Percentiles rank a stretch among this genome's conserved stretches.
These are phyloP conservation scores for Anagrus nilaparvatae DNA, from an alignment of 1,140 invertebrate genomes.

Conservation along the genomic window DNA sequence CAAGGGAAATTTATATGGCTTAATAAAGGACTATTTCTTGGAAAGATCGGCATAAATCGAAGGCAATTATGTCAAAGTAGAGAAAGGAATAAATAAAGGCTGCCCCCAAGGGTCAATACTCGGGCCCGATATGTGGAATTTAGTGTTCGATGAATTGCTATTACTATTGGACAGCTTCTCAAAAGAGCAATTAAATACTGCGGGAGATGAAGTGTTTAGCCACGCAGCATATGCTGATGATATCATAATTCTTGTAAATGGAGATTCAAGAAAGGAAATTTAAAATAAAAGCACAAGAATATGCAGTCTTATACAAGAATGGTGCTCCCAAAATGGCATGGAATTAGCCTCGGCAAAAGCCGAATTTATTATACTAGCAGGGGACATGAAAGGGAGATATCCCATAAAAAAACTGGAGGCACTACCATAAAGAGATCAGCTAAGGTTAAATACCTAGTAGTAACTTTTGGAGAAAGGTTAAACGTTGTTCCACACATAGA, in stretches of 20 bases:
- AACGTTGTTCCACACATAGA: neutral
- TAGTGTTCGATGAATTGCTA: constrained; percentile 33
- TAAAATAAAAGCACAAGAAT: no score
- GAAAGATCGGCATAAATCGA: neutral
- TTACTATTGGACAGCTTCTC: constrained; percentile 17
- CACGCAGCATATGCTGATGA: no score
- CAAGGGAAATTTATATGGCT: neutral
- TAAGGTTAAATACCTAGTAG: constrained; percentile 11
- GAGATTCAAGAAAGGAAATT: no score
- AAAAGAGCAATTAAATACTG: constrained; percentile 13
- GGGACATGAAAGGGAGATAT: neutral
- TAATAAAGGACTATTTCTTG: neutral
- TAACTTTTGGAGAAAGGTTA: neutral
- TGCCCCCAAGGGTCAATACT: constrained; percentile 38
- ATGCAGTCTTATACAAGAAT: no score
- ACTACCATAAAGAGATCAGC: neutral
- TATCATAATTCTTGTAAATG: neutral
- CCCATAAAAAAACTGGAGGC: neutral
- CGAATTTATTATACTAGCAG: neutral
- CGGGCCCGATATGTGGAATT: constrained; percentile 31
- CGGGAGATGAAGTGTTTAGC: no score
- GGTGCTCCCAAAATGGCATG: no score
- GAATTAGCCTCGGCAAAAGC: no score
- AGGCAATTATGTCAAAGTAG: neutral
- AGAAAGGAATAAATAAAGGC: constrained; percentile 23